Evolutionary conservation across 2,113 vertebrate genomes (phyloP).

Genomic region (Hirundichthys speculiger): DNA sequence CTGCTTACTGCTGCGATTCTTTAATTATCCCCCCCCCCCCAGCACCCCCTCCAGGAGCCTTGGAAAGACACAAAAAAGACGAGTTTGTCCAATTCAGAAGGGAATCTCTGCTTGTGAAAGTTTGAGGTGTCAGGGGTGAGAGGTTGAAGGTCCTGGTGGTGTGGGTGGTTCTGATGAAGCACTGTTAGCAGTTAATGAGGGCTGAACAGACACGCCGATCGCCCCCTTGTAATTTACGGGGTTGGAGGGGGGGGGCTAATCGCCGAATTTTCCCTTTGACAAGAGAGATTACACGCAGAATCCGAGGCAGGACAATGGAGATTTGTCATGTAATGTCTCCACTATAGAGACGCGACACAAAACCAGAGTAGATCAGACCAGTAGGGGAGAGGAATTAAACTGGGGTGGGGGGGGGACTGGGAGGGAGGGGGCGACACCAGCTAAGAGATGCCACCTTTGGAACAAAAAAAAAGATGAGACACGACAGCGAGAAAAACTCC

Average conservation of each 20-base stretch:
- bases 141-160: conserved; percentile 76
- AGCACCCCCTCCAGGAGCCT: conserved; percentile 8
- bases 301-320: conserved; percentile 71
- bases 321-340: conserved; percentile 72
- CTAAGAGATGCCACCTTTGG: conserved; percentile 63
- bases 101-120: conserved; percentile 54
- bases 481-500: background rate
- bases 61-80: conserved; percentile 48
- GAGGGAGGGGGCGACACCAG: conserved; percentile 43
- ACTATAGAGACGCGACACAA: conserved; percentile 68
- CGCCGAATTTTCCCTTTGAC: conserved; percentile 75
- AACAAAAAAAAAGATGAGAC: conserved; percentile 37
- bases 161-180: conserved; percentile 76
- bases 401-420: conserved; percentile 16
- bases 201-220: conserved; percentile 74
- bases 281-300: conserved; percentile 75
- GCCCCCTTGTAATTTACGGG: conserved; percentile 72
- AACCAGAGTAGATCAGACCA: conserved; percentile 67
- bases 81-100: conserved; percentile 35
- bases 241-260: too few relatives aligned
- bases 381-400: conserved; percentile 58
- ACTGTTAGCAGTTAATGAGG: conserved; percentile 76
- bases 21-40: conserved; percentile 8
- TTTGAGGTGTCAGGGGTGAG: conserved; percentile 75
- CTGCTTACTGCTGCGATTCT: conserved; percentile 6